Evolutionary conservation across 2,113 vertebrate species (phyloP), one percentile per base, ranked within the genome.

Genomic region (Vicugna pacos): DNA sequence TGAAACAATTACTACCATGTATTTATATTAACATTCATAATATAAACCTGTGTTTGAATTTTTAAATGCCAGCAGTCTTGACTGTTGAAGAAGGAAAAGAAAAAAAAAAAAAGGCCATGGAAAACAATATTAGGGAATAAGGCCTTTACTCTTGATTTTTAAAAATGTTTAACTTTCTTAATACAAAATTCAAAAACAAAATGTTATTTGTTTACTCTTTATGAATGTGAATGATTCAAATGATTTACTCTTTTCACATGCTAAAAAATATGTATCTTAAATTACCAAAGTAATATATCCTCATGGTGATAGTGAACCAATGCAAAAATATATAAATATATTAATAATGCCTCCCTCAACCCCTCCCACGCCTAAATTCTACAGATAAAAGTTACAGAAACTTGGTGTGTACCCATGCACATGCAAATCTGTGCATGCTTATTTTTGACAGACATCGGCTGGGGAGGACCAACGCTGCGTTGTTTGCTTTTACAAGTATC

Each of bases 261-360:
- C 20, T 69, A n/a, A 84, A 67, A 89, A 22, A n/a, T 84, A 70
- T 77, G 42, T 26, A 69, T 70, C 91, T 85, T 67, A 77, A 90
- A 91, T 77, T 28, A 85, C 42, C 48, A 42, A 94, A 35, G 17
- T 46, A 84, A 60, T 38, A 84, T 3, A 3, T 90, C 13, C 26
- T 91, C 11, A 65, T 56, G 6, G 26, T 77, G 38, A 26, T 76
- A 62, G 50, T 91, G 30, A 60, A 50, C 87, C 19, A 60, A 77
- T 17, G 52, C 6, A 69, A 69, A 69, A 56, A 60, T 38, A 89
- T 16, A 26, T 58, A 58, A 46, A 83, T 24, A 46, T 38, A 17
- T 64, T 81, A 88, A 88, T 65, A 54, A 60, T 58, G 10, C 84
- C 8, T 69, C 32, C n/a, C 69, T 16, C 12, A 50, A 10, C 5